These are phyloP conservation scores for Ditula angustiorana DNA, from an alignment of 2,888 invertebrate genomes.

Conservation along the genomic window DNA sequence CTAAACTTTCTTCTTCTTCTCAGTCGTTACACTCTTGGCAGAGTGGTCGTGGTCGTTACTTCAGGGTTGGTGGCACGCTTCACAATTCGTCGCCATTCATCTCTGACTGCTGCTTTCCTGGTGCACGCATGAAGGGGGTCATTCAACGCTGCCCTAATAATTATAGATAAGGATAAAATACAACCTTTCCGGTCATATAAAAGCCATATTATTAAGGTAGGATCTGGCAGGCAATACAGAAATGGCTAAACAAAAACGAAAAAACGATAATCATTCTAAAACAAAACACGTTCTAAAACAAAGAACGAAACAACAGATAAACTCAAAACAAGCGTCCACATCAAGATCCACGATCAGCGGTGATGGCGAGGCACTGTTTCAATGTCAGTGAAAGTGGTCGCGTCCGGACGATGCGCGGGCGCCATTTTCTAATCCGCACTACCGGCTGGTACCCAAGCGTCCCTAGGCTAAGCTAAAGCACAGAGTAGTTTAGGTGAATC, in stretches of 20 bases:
- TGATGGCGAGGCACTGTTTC: conserved; percentile 51
- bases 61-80: no score
- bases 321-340: conserved; percentile 11
- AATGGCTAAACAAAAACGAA: not conserved
- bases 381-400: conserved; percentile 75
- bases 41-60: no score
- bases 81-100: no score
- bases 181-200: no score
- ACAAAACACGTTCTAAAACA: not conserved
- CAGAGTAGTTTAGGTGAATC: no score
- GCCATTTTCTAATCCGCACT: conserved; percentile 70
- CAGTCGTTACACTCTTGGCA: no score
- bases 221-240: conserved; percentile 14
- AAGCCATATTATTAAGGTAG: no score
- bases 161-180: no score
- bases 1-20: no score
- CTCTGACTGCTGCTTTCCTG: no score
- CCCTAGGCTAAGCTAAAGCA: not conserved
- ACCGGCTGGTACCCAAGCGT: conserved; percentile 44
- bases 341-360: conserved; percentile 35
- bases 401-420: conserved; percentile 58
- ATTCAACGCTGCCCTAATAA: no score
- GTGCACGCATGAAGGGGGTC: no score
- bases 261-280: not conserved
- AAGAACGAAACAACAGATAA: not conserved